Percentiles rank a stretch among this genome's conserved stretches.
phyloP scores from a whole-genome alignment of 1,140 invertebrate genomes.

The Goniozus legneri region DNA sequence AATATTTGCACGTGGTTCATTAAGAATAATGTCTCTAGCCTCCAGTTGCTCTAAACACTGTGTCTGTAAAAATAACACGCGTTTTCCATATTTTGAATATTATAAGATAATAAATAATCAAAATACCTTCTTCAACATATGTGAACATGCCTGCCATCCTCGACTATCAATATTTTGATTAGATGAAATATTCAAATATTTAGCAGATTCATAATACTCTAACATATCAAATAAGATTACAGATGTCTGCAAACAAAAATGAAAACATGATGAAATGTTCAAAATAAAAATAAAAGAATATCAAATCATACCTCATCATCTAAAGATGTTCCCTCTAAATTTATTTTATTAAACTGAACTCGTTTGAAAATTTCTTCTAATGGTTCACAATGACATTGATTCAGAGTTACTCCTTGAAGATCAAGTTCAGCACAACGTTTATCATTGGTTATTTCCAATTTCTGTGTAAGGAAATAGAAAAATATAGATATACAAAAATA shows the following conservation, averaged over 20 bases:
- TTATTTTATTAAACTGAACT: conserved; percentile 67
- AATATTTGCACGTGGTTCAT: conserved; percentile 67
- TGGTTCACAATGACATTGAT: conserved; percentile 64
- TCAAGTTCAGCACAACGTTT: conserved; percentile 53
- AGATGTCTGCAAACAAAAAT: conserved; percentile 37
- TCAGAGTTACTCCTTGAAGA: conserved; percentile 57
- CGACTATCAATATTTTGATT: conserved; percentile 70
- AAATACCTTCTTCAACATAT: conserved; percentile 75
- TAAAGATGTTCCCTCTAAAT: conserved; percentile 66
- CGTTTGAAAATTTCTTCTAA: conserved; percentile 75
- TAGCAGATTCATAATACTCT: conserved; percentile 85
- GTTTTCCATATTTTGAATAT: not conserved
- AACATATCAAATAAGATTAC: conserved; percentile 87
- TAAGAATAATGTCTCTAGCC: conserved; percentile 63
- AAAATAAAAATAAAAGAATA: conserved; percentile 15
- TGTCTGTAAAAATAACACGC: conserved; percentile 56
- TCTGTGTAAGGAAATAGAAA: conserved; percentile 22
- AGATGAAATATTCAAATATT: conserved; percentile 72
- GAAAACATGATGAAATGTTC: conserved; percentile 8
- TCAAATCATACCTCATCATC: conserved; percentile 65
- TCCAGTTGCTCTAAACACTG: conserved; percentile 69
- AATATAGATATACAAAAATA: conserved; percentile 4
- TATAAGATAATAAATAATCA: not conserved
- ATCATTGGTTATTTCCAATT: conserved; percentile 37
- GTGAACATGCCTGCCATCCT: conserved; percentile 77